A percentile compares a stretch with the other conserved stretches of the same genome.
Conservation (phyloP, 1,140 invertebrate genomes). For the Thalassaphorura encarpata region DNA sequence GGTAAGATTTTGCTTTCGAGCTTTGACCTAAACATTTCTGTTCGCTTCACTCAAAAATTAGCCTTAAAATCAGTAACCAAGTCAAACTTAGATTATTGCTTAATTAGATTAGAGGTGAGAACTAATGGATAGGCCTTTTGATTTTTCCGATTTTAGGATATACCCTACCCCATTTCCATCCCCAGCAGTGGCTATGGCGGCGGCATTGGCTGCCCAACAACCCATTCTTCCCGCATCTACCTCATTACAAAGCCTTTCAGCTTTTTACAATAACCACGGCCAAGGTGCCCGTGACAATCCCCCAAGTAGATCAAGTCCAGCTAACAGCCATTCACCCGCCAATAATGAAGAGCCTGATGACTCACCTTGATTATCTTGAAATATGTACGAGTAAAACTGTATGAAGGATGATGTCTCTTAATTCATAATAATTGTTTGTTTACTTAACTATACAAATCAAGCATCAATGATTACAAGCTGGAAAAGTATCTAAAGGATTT, state of each 20-base stretch:
- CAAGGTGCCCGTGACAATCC: slow-evolving; percentile 14
- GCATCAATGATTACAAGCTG: too few species aligned
- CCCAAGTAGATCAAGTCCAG: slow-evolving; percentile 23
- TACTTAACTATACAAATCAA: too few species aligned
- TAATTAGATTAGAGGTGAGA: too few species aligned
- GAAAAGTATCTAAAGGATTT: too few species aligned
- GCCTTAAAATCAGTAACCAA: too few species aligned
- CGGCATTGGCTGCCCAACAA: slow-evolving; percentile 41
- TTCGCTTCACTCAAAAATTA: too few species aligned
- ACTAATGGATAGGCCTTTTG: background rate
- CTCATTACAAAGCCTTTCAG: slow-evolving; percentile 48
- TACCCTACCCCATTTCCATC: slow-evolving; percentile 48
- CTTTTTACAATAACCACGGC: slow-evolving; percentile 47
- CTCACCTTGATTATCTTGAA: slow-evolving; percentile 30
- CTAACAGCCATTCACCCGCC: slow-evolving; percentile 29
- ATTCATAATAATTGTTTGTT: too few species aligned
- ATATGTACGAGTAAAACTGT: background rate
- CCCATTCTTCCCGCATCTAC: slow-evolving; percentile 50
- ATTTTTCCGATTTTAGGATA: slow-evolving; percentile 36
- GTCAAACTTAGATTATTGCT: too few species aligned
- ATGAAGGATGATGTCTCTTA: background rate
- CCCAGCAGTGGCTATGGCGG: slow-evolving; percentile 38
- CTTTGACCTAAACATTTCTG: too few species aligned
- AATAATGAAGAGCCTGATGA: slow-evolving; percentile 29
- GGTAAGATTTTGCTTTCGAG: too few species aligned